Evolutionary conservation across 2,113 vertebrate species (phyloP).

Genomic region (Philantomba maxwellii): DNA sequence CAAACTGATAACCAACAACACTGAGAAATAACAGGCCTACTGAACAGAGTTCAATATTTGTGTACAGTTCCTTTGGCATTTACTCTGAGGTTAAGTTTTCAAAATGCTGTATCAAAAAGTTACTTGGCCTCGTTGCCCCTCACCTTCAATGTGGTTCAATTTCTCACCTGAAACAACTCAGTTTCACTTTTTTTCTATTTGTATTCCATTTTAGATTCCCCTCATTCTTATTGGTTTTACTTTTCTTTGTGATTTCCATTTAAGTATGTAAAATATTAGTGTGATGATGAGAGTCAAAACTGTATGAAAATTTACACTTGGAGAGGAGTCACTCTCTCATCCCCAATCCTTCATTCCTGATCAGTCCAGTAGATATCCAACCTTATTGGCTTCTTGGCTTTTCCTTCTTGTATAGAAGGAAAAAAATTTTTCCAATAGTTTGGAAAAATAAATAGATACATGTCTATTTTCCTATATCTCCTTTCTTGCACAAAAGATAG

Average conservation of each 20-base stretch:
- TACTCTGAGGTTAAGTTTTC: neutral
- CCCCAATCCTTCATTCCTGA: neutral
- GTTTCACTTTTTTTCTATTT: neutral
- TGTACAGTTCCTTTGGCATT: neutral
- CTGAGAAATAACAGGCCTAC: neutral
- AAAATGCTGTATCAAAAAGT: neutral
- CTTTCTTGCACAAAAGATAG: neutral
- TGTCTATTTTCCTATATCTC: neutral
- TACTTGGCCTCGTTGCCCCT: neutral
- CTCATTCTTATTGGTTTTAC: neutral
- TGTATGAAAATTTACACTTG: neutral
- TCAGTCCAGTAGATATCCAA: neutral
- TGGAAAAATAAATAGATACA: neutral
- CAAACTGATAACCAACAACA: neutral
- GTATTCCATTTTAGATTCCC: neutral
- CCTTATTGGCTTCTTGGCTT: neutral
- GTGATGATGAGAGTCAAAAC: neutral
- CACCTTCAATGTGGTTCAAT: neutral
- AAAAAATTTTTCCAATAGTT: neutral
- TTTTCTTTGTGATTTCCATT: neutral
- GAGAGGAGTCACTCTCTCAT: neutral
- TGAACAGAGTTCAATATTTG: neutral
- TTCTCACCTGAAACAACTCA: neutral
- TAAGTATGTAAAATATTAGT: neutral
- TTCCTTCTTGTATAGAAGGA: neutral